Evolutionary conservation across 2,888 invertebrate genomes (phyloP), one percentile per base, ranked within the genome.

Genomic region (Perdita meconis): DNA sequence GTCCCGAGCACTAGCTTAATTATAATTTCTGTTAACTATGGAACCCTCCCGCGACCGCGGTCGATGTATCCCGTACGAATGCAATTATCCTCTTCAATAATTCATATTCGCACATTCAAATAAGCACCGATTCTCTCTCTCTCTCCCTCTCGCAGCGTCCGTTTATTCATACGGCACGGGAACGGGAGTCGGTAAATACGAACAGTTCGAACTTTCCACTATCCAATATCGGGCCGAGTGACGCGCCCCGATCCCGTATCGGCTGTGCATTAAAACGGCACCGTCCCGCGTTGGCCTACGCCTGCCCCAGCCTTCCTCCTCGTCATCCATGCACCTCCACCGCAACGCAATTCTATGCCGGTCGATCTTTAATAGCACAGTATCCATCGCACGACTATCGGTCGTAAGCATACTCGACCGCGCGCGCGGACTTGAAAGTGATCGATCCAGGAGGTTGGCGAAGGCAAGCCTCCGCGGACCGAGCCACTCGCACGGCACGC

Each of bases 401-500:
- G 50, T 60, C 42, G 38, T 40, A 67, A 55, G 59, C 66, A 26
- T 56, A 44, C 47, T 50, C 67, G 55, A 10, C 22, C 44, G 26
- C 38, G 12, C 44, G 26, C 38, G 12, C 22, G 50, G 53, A 55
- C 30, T 56, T 51, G 63, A 79, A 76, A 82, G 66, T 69, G 78
- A 83, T 83, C 84, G 84, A 84, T 81, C 50, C 30, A 57, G 57
- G 51, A 78, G 50, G 30, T 63, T 44, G 19, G 66, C 68, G 66
- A 60, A 65, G 44, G 70, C 70, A 53, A 66, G 53, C 70, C 72
- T 78, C 83, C 71, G 78, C 71, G 67, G 65, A 56, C 38, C 71
- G 81, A 81, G 66, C n/a, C 76, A 71, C 65, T 81, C 82, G 75
- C 84, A 72, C 84, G 84, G 86, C 84, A 83, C 82, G 82, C 83